These are phyloP conservation scores for Apostichopus leukothele DNA, from an alignment of 53 echinoderm and acorn worm species.

Conservation along the genomic window DNA sequence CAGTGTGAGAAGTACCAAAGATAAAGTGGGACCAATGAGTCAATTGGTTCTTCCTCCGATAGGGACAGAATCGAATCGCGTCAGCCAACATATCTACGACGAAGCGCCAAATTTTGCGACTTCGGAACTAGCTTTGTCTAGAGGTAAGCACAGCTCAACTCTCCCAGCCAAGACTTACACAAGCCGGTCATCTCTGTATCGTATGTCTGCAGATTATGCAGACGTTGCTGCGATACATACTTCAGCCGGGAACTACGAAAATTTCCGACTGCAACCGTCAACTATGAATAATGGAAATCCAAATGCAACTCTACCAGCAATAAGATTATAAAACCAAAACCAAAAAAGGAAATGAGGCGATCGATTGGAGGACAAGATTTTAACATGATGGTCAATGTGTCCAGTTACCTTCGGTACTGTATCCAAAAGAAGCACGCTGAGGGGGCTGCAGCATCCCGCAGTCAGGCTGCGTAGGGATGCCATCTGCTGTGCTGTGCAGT, in stretches of 20 bases:
- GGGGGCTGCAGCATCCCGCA: too few species aligned
- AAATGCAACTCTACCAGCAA: constrained; percentile 23
- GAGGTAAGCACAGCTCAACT: constrained; percentile 21
- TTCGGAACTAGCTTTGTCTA: constrained; percentile 42
- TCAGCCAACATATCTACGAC: constrained; percentile 42
- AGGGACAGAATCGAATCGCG: constrained; percentile 9
- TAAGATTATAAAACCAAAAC: not conserved
- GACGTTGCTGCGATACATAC: not conserved
- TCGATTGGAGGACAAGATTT: too few species aligned
- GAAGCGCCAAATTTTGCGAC: constrained; percentile 48
- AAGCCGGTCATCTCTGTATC: constrained; percentile 17
- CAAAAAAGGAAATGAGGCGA: too few species aligned
- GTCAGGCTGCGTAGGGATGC: too few species aligned
- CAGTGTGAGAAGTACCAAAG: constrained; percentile 35
- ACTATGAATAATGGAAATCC: constrained; percentile 15
- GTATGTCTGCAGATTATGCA: constrained; percentile 42
- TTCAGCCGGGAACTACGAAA: constrained; percentile 26
- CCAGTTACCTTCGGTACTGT: too few species aligned
- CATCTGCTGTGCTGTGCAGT: too few species aligned
- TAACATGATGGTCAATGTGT: too few species aligned
- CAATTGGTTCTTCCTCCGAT: constrained; percentile 35
- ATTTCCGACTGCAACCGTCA: not conserved
- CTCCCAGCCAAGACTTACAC: constrained; percentile 39
- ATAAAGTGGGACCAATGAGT: constrained; percentile 43
- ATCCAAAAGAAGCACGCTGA: too few species aligned